Evolutionary conservation across 2,888 invertebrate genomes (phyloP).

Genomic region (Coelinius sp.): DNA sequence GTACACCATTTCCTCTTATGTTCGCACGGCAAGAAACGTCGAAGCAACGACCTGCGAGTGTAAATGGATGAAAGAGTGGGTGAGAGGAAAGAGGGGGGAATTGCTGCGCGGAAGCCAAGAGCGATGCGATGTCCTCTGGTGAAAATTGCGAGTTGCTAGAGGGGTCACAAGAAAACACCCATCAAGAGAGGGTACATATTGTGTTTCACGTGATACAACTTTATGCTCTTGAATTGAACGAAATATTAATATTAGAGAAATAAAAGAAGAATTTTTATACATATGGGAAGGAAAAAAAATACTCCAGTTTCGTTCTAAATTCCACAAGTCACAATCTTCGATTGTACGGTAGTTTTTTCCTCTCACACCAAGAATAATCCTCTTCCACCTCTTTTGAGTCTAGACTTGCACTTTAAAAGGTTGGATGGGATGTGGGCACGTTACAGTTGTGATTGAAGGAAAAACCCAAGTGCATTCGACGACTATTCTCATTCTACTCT

Average conservation of each 20-base stretch:
- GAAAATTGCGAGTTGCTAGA: conserved; percentile 21
- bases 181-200: too few relatives aligned
- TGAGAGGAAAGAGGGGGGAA: too few relatives aligned
- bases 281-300: background rate
- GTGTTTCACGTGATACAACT: too few relatives aligned
- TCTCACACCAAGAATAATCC: conserved; percentile 33
- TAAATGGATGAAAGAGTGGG: background rate
- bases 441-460: conserved; percentile 5
- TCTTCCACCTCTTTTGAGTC: conserved; percentile 17
- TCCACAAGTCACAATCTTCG: conserved; percentile 35
- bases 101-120: background rate
- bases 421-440: background rate
- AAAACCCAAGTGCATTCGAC: conserved; percentile 14
- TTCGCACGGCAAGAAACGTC: conserved; percentile 49
- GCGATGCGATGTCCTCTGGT: background rate
- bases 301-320: conserved; percentile 31
- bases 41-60: conserved; percentile 17
- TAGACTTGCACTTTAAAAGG: conserved; percentile 25
- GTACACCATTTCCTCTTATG: conserved; percentile 36
- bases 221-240: too few relatives aligned
- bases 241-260: conserved; percentile 1
- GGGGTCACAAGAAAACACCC: conserved; percentile 12
- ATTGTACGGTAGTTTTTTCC: conserved; percentile 28
- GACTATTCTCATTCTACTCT: conserved; percentile 40
- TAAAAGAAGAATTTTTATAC: background rate